Conservation (phyloP, 1,140 invertebrate genomes). For the Drosophila lini region DNA sequence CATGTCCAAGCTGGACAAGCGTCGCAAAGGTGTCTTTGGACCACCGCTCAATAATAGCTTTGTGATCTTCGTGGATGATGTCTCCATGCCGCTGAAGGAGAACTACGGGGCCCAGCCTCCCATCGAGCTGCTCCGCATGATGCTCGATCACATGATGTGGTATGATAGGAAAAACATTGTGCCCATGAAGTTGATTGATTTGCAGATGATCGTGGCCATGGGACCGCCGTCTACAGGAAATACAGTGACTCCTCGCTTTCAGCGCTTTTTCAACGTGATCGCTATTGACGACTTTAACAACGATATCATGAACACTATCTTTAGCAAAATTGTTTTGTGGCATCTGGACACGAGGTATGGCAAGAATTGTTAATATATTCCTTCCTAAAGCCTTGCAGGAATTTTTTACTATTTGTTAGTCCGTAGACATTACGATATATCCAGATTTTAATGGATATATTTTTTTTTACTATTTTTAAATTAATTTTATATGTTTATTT, state of each 20-base stretch:
- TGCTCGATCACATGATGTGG: slow-evolving; percentile 96
- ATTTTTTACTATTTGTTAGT: too few relatives aligned
- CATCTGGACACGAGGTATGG: slow-evolving; percentile 93
- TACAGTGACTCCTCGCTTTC: slow-evolving; percentile 93
- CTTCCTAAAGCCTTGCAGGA: not conserved
- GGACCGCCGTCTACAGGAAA: slow-evolving; percentile 92
- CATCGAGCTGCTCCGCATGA: slow-evolving; percentile 95
- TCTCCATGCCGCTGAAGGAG: slow-evolving; percentile 96
- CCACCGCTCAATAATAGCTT: slow-evolving; percentile 95
- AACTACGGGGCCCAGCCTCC: slow-evolving; percentile 96
- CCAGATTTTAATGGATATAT: too few relatives aligned
- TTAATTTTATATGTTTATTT: too few relatives aligned
- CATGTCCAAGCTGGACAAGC: slow-evolving; percentile 97
- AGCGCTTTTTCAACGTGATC: slow-evolving; percentile 95
- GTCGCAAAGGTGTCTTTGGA: slow-evolving; percentile 97
- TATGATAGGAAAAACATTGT: slow-evolving; percentile 95
- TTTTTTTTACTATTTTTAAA: too few relatives aligned
- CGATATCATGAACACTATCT: slow-evolving; percentile 93
- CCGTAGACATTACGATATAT: too few relatives aligned
- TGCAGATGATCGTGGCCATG: slow-evolving; percentile 96
- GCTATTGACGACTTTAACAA: slow-evolving; percentile 96
- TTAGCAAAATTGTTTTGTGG: slow-evolving; percentile 96
- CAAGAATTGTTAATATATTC: not conserved
- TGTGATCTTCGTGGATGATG: slow-evolving; percentile 97
- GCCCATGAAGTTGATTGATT: slow-evolving; percentile 94